phyloP scores from a whole-genome alignment of 2,113 vertebrate genomes.

The Grallaria varia region DNA sequence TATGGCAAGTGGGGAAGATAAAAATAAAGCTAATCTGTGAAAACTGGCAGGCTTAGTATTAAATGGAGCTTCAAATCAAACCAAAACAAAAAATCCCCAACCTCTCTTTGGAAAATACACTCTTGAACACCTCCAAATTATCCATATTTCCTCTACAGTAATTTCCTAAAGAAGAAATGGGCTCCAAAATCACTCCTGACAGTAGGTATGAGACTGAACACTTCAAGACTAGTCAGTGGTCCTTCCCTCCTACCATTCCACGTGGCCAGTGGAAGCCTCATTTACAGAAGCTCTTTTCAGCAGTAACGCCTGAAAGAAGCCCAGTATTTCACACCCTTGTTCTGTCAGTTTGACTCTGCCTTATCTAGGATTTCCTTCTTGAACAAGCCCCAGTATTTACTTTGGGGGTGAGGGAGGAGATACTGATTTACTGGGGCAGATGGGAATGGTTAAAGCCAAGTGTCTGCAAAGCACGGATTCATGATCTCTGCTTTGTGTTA shows the following conservation, averaged over 20 bases:
- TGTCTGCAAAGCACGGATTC: neutral
- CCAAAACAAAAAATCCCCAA: neutral
- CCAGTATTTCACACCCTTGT: neutral
- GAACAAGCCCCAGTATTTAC: neutral
- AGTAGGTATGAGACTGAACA: neutral
- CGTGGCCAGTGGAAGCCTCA: rapidly evolving
- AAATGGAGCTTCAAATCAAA: neutral
- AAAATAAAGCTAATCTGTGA: neutral
- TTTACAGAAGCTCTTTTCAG: neutral
- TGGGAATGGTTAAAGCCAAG: neutral
- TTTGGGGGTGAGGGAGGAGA: neutral
- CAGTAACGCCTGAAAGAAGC: neutral
- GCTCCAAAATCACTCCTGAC: neutral
- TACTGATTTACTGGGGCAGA: neutral
- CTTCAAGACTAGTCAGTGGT: no score
- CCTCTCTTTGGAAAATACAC: neutral
- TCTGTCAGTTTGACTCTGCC: neutral
- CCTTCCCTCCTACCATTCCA: neutral
- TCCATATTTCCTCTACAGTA: neutral
- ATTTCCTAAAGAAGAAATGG: neutral
- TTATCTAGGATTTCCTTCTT: neutral
- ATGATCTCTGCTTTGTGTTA: neutral
- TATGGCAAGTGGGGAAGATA: neutral
- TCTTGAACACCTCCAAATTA: neutral
- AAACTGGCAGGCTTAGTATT: neutral